A percentile compares a stretch with the other conserved stretches of the same genome.
Evolutionary conservation across 2,113 vertebrate genomes (phyloP).

Genomic region (Alaudala cheleensis): DNA sequence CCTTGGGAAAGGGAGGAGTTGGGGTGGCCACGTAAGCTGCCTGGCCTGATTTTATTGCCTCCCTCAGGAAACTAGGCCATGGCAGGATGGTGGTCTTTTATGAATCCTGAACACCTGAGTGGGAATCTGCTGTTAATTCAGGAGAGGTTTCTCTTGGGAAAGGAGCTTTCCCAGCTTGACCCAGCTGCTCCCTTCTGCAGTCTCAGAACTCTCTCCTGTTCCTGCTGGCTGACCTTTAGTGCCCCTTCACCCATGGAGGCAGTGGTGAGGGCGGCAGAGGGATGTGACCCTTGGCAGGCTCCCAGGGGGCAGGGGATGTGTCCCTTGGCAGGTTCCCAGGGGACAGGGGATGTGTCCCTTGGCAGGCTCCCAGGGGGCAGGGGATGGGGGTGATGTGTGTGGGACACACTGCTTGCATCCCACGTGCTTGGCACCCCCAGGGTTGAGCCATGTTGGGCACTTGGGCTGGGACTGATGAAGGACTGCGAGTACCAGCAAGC

Average conservation of each 20-base stretch:
- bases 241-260: not conserved
- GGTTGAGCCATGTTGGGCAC: accelerated
- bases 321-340: not conserved
- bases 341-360: not conserved
- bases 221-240: not conserved
- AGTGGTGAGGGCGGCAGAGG: accelerated
- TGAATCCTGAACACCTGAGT: not conserved
- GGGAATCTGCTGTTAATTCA: not conserved
- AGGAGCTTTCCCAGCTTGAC: not conserved
- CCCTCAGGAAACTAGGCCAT: constrained; percentile 21
- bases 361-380: not conserved
- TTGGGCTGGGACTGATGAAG: not conserved
- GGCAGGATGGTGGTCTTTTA: not conserved
- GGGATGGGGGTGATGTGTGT: not conserved
- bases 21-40: constrained; percentile 50
- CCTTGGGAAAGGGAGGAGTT: constrained; percentile 63
- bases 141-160: not conserved
- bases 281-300: not conserved
- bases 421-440: not conserved
- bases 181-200: accelerated
- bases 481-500: not conserved
- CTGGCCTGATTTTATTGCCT: constrained; percentile 41
- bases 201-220: not conserved
- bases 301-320: not conserved
- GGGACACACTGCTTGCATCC: not conserved